These are phyloP conservation scores for Glomeris maerens DNA, from an alignment of 1,140 invertebrate genomes.

Conservation along the genomic window DNA sequence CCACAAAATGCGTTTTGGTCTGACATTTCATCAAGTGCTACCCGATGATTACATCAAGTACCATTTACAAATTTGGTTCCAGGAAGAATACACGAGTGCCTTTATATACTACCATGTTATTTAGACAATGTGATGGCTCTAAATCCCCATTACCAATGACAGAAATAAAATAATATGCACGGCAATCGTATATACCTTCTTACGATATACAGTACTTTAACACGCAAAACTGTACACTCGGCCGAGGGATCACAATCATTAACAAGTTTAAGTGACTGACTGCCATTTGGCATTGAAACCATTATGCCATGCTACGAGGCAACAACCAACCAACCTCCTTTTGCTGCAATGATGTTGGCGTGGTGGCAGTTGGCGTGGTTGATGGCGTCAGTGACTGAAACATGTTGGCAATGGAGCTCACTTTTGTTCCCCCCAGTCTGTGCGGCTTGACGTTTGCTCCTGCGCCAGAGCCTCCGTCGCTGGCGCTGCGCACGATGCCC, in stretches of 20 bases:
- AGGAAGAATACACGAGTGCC: constrained; percentile 8
- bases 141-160: too few species aligned
- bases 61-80: too few species aligned
- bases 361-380: too few species aligned
- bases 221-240: constrained; percentile 28
- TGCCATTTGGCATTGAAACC: constrained; percentile 31
- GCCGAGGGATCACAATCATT: constrained; percentile 27
- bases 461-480: constrained; percentile 19
- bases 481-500: neutral
- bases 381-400: constrained; percentile 43
- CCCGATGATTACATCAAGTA: too few species aligned
- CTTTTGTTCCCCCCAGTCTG: constrained; percentile 50
- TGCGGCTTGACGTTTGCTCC: constrained; percentile 1
- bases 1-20: too few species aligned
- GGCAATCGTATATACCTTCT: constrained; percentile 15
- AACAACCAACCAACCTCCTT: too few species aligned
- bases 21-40: too few species aligned
- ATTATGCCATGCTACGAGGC: constrained; percentile 22
- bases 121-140: too few species aligned
- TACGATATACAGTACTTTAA: too few species aligned
- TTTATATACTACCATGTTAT: constrained; percentile 11
- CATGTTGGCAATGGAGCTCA: constrained; percentile 77
- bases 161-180: too few species aligned
- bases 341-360: too few species aligned
- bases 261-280: constrained; percentile 24